phyloP scores from a whole-genome alignment of 2,797 vertebrate species.

The Tragelaphus oryx region DNA sequence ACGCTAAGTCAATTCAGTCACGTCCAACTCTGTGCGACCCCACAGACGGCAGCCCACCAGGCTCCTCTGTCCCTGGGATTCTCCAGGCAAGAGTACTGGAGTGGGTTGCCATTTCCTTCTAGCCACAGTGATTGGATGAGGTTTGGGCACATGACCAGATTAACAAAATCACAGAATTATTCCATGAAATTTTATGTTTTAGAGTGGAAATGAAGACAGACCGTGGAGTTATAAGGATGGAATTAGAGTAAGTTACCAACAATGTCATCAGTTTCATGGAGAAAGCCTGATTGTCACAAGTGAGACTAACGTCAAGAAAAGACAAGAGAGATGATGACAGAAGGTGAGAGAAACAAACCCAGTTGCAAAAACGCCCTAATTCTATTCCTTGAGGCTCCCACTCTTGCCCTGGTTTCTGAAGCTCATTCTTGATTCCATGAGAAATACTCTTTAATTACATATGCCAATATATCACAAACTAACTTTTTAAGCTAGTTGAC shows the following conservation, averaged over 20 bases:
- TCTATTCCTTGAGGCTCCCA: not conserved
- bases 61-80: not conserved
- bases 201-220: not conserved
- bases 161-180: not conserved
- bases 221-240: not conserved
- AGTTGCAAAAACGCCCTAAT: not conserved
- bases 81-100: not conserved
- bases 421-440: not conserved
- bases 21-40: no score
- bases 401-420: not conserved
- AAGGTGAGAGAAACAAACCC: not conserved
- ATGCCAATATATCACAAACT: not conserved
- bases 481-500: not conserved
- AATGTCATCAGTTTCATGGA: not conserved
- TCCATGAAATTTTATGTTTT: not conserved
- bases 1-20: no score
- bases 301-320: not conserved
- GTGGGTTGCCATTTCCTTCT: not conserved
- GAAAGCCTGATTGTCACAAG: not conserved
- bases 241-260: not conserved
- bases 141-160: not conserved
- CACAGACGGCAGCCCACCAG: not conserved
- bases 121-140: not conserved
- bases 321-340: not conserved
- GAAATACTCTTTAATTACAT: not conserved